Evolutionary conservation across 2,888 invertebrate genomes (phyloP), one percentile per base, ranked within the genome.

Genomic region (Epistrophella euchroma): DNA sequence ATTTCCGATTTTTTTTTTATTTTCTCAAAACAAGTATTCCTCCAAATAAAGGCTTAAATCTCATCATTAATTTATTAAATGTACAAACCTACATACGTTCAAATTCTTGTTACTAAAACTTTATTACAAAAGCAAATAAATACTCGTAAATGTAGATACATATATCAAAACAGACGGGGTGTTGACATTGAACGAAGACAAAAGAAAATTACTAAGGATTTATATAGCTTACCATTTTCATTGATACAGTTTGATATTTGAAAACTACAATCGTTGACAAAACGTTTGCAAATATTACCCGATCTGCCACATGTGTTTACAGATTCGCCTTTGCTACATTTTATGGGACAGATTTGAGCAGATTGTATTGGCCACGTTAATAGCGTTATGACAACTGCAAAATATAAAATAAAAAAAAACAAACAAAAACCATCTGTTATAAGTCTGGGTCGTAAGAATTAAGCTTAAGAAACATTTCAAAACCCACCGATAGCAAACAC

Each of bases 201-300:
- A 25, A 2, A 3, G 4, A 25, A 25, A 25, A 35, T 35, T 35
- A 35, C 2, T 15, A 22, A 52, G 22, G 13, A 2, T 25, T 25
- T 5, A 52, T n/a, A 55, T 3, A 3, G 1, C 19, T 35, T 35
- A 58, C 56, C 56, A 58, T 58, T 35, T 5, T 35, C 6, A 35
- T 58, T 35, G 11, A 58, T 0, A 58, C 56, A 58, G 19, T 58
- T 58, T 32, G 56, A 10, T n/a, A 58, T 2, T 35, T 58, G 11
- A 19, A 58, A 35, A 28, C 35, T 5, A 35, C 56, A 58, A 4
- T 58, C 56, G 11, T 58, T 19, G 0, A 1, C 17, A 35, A 58
- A 58, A 35, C 56, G 56, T 32, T 35, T 35, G 19, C 56, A 58
- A 58, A 58, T 35, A 35, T 58, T 58, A 19, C 35, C 56, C 17